Conservation (phyloP, 2,113 vertebrate species). For the Verasper variegatus region DNA sequence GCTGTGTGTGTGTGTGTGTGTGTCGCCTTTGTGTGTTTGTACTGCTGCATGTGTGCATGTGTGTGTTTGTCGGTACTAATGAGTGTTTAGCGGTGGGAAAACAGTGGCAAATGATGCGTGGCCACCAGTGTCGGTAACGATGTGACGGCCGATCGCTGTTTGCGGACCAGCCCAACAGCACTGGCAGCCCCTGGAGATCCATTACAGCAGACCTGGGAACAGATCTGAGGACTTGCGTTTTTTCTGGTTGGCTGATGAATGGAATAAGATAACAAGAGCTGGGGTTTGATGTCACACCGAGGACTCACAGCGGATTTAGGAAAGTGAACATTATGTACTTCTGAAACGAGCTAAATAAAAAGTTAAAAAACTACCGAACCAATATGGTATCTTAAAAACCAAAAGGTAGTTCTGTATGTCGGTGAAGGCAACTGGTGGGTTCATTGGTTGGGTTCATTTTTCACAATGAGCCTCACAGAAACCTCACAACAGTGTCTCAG, state of each 20-base stretch:
- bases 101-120: slow-evolving; percentile 69
- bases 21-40: background rate
- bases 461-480: background rate
- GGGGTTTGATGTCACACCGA: background rate
- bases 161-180: slow-evolving; percentile 39
- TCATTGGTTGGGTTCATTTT: no score
- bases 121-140: slow-evolving; percentile 40
- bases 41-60: slow-evolving; percentile 3
- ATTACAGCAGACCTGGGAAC: slow-evolving; percentile 49
- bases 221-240: slow-evolving; percentile 21
- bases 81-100: slow-evolving; percentile 63
- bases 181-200: slow-evolving; percentile 50
- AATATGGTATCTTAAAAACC: no score
- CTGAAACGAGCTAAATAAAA: background rate
- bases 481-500: background rate
- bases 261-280: slow-evolving; percentile 19
- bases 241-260: slow-evolving; percentile 18
- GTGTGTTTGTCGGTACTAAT: slow-evolving; percentile 55
- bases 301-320: background rate
- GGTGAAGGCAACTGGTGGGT: no score
- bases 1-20: slow-evolving; percentile 1
- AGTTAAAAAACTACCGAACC: no score
- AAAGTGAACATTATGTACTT: background rate
- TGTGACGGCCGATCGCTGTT: slow-evolving; percentile 43
- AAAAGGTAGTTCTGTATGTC: no score